Percentiles rank a stretch among this genome's conserved stretches.
phyloP scores from a whole-genome alignment of 1,140 invertebrate genomes.

The Caligus rogercresseyi region DNA sequence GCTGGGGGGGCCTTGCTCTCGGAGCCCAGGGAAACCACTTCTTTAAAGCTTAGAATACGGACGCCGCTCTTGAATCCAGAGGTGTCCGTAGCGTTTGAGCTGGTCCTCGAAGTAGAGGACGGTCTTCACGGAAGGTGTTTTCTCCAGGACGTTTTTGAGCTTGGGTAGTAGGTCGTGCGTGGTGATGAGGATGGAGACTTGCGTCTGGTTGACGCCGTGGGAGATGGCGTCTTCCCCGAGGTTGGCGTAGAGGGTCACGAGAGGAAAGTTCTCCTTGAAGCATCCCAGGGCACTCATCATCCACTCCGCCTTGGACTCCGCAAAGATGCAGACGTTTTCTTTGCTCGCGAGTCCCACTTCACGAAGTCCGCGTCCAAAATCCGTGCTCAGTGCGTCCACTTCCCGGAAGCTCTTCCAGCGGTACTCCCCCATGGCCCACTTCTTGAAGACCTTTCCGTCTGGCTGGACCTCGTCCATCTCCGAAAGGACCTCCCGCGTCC shows the following conservation, averaged over 20 bases:
- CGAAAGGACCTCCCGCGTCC: slow-evolving; percentile 69
- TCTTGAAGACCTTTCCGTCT: slow-evolving; percentile 82
- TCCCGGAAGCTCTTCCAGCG: slow-evolving; percentile 70
- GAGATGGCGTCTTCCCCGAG: slow-evolving; percentile 86
- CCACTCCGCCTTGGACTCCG: slow-evolving; percentile 93
- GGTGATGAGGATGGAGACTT: slow-evolving; percentile 64
- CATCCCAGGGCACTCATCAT: slow-evolving; percentile 72
- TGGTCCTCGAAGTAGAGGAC: slow-evolving; percentile 24
- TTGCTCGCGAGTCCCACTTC: slow-evolving; percentile 40
- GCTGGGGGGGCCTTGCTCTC: not conserved
- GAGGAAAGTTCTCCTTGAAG: slow-evolving; percentile 32
- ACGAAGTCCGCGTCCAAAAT: slow-evolving; percentile 58
- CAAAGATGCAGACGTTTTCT: slow-evolving; percentile 74
- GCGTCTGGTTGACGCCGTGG: slow-evolving; percentile 89
- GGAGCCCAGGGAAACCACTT: slow-evolving; percentile 34
- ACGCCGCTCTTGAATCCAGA: slow-evolving; percentile 39
- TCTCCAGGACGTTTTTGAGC: slow-evolving; percentile 52
- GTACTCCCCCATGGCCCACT: slow-evolving; percentile 83
- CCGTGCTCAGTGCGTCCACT: slow-evolving; percentile 48
- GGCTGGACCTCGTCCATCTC: slow-evolving; percentile 84
- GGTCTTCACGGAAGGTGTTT: slow-evolving; percentile 21
- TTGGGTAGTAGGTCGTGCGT: slow-evolving; percentile 72
- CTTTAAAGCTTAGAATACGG: slow-evolving; percentile 42
- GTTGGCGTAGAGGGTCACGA: slow-evolving; percentile 92
- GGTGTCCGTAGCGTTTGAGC: slow-evolving; percentile 23